phyloP scores from a whole-genome alignment of 2,797 vertebrate species.

The Eulemur albifrons region DNA sequence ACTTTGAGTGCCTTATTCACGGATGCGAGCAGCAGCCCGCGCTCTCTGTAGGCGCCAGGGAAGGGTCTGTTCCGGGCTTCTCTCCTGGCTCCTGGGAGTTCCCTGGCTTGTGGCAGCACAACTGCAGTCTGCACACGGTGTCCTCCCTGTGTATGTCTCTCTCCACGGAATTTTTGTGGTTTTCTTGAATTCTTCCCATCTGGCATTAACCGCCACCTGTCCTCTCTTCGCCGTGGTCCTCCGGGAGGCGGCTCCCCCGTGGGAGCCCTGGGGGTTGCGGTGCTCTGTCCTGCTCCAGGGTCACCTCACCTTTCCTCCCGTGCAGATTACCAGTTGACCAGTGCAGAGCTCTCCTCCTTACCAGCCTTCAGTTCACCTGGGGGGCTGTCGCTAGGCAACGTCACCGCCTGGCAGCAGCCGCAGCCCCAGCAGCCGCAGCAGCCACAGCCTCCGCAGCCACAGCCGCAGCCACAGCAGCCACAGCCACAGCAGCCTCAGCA shows the following conservation, averaged over 20 bases:
- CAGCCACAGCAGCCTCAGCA: constrained; percentile 89
- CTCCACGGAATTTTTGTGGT: background rate
- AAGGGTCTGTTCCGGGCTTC: no score
- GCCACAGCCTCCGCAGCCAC: constrained; percentile 80
- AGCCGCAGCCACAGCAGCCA: constrained; percentile 81
- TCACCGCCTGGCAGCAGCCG: constrained; percentile 96
- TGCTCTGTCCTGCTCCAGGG: background rate
- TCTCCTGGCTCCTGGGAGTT: no score
- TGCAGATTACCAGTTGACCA: constrained; percentile 97
- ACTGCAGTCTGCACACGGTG: no score
- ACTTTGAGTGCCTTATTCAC: background rate
- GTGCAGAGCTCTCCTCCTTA: constrained; percentile 95
- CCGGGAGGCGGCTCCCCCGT: background rate
- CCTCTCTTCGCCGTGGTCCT: background rate
- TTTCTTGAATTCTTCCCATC: background rate
- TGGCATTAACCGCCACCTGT: background rate
- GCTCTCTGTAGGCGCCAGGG: no score
- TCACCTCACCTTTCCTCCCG: background rate
- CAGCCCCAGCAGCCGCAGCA: constrained; percentile 86
- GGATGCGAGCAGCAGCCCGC: background rate
- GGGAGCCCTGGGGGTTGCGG: background rate
- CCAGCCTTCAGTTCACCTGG: constrained; percentile 94
- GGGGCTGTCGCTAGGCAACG: constrained; percentile 92
- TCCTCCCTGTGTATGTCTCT: no score
- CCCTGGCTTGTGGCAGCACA: no score